These are phyloP conservation scores for Cinclus cinclus DNA, from an alignment of 2,113 vertebrate species.

Conservation along the genomic window DNA sequence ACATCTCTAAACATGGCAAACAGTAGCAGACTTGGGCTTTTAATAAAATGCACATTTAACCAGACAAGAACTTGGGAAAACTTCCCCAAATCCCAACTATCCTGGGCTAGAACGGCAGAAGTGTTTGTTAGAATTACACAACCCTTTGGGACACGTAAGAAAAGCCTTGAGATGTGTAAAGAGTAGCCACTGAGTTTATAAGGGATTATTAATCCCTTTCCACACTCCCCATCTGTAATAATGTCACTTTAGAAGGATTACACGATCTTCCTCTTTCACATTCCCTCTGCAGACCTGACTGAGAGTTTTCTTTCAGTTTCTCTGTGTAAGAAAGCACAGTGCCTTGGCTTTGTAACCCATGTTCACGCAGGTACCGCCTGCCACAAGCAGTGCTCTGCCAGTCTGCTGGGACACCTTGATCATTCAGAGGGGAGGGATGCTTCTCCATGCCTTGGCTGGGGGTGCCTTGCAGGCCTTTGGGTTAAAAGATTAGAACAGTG, in stretches of 20 bases:
- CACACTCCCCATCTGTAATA: not conserved
- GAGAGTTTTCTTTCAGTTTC: not conserved
- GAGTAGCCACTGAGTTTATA: not conserved
- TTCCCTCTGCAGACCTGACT: not conserved
- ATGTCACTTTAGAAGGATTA: not conserved
- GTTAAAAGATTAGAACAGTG: not conserved
- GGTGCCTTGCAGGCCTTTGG: not conserved
- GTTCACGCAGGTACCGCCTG: accelerated
- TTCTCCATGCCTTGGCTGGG: not conserved
- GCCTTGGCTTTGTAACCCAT: not conserved
- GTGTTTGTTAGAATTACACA: not conserved
- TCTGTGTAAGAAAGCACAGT: not conserved
- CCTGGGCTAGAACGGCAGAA: not conserved
- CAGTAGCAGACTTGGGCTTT: not conserved
- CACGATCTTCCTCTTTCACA: not conserved
- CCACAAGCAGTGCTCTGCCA: not conserved
- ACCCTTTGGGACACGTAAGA: not conserved
- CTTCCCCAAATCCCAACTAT: not conserved
- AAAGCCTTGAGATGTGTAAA: not conserved
- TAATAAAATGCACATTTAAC: not conserved
- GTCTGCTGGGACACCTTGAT: not conserved
- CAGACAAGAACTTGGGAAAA: not conserved
- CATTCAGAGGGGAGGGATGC: not conserved
- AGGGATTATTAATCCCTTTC: not conserved
- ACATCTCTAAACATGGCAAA: not conserved